Evolutionary conservation across 1,140 invertebrate species (phyloP), one percentile per base, ranked within the genome.

Genomic region (Papilio aristodemus): DNA sequence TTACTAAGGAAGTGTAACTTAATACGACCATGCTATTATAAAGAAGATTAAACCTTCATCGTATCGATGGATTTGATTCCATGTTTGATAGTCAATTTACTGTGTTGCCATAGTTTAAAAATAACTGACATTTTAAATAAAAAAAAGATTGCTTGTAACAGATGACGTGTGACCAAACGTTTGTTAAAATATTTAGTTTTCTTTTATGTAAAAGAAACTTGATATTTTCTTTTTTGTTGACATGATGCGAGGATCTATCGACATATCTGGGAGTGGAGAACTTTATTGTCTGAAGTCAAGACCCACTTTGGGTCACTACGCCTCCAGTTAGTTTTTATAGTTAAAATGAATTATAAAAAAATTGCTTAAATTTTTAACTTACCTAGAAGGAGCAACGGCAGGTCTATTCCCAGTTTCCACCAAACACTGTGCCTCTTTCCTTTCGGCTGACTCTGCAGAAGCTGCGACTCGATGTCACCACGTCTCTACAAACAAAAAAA

Each of bases 401-500:
- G 11, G 32, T 89, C 86, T 4, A 85, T 37, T 0, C 71, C 72
- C 1, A 87, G 17, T 0, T 69, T 80, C 86, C 86, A 88, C 73
- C 78, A 79, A 9, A 80, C 17, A 37, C 72, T 77, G 19, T 67
- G 69, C 58, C 50, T 59, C n/a, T 27, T 76, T 0, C 41, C 37
- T 7, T 60, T 70, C 7, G 63, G 43, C 7, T 67, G 68, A 14
- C 74, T 13, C 11, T 73, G 69, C 13, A 72, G 37, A 3, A 73
- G n/a, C 37, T 89, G 85, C 0, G 80, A 78, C 58, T 86, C 86
- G 54, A 82, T 32, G 22, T 89, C 86, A 63, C 75, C 86, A 57
- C 74, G 76, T 76, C 80, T 80, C 86, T 89, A 79, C 43, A 78
- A 85, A 68, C 75, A 80, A 74, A 46, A 71, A 60, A 66, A 67